Evolutionary conservation across 2,888 invertebrate species (phyloP), one percentile per base, ranked within the genome.

Genomic region (Acleris holmiana): DNA sequence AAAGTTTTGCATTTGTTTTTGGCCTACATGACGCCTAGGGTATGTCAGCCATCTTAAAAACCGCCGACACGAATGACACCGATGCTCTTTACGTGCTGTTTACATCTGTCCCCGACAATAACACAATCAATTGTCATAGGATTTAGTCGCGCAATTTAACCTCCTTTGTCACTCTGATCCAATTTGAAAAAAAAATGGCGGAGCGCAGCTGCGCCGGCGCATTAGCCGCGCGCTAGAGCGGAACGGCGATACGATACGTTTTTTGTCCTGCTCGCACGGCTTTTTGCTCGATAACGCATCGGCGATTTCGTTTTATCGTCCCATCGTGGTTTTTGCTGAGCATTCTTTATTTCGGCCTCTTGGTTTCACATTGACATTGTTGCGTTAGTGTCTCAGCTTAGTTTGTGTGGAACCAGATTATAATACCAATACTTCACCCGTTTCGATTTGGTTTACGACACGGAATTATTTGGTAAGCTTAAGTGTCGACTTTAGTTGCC

Each of bases 111-210:
- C 75, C 76, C 81, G 84, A 75, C 77, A 74, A 78, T 81, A 83
- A 85, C 83, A 86, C 83, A 83, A 82, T 80, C 85, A 80, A 87
- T 88, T 87, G 88, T 88, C 82, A 87, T 80, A 84, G 90, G 91
- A 90, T 91, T 91, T 89, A 86, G 83, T 88, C 88, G 92, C 87
- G 82, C 92, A 91, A 91, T 92, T 92, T 88, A 88, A 89, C 88
- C 82, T 89, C 88, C 55, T 88, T 89, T 89, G 91, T 91, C 84
- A 79, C 84, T 80, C 77, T 86, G 88, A 90, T 90, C 89, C 89
- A 90, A 89, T 90, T 90, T 85, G 88, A 89, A 89, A 91, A 89
- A 89, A 90, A 91, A 90, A 90, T 89, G 87, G 86, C 84, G 85
- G 87, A 86, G 78, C 78, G 88, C 91, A 89, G 89, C 88, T 88